Evolutionary conservation across 2,797 vertebrate genomes (phyloP).

Genomic region (Myotis myotis): DNA sequence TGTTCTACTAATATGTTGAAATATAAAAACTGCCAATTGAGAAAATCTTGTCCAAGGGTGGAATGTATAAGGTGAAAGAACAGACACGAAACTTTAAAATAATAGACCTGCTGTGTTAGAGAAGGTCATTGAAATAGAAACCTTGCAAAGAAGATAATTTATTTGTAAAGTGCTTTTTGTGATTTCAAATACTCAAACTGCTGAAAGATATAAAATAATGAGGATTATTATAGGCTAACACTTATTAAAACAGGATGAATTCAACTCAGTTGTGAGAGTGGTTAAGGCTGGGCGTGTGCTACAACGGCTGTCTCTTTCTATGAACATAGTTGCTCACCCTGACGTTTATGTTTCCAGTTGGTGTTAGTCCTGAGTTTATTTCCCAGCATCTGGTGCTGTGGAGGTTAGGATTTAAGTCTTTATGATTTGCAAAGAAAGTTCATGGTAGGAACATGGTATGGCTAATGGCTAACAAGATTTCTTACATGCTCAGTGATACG

Average conservation of each 20-base stretch:
- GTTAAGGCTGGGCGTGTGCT: neutral
- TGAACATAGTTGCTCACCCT: neutral
- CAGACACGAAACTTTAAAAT: neutral
- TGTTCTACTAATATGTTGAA: slow-evolving; percentile 68
- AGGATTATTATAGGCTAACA: neutral
- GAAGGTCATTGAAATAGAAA: slow-evolving; percentile 40
- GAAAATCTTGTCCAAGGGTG: slow-evolving; percentile 30
- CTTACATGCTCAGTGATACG: neutral
- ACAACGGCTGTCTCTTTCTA: neutral
- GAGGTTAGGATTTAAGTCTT: neutral
- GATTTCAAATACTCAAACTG: neutral
- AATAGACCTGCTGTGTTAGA: neutral
- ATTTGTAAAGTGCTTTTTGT: slow-evolving; percentile 34
- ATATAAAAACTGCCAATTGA: slow-evolving; percentile 68
- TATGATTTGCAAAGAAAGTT: slow-evolving; percentile 19
- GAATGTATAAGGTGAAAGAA: neutral
- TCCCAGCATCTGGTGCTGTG: neutral
- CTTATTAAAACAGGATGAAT: neutral
- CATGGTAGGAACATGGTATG: neutral
- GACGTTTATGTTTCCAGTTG: neutral
- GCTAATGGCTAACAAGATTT: neutral
- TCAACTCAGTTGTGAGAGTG: neutral
- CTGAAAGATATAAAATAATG: slow-evolving; percentile 2
- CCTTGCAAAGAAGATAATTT: neutral
- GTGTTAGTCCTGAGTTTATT: slow-evolving; percentile 12